Conservation (phyloP, 2,113 vertebrate genomes). For the Steatornis caripensis region DNA sequence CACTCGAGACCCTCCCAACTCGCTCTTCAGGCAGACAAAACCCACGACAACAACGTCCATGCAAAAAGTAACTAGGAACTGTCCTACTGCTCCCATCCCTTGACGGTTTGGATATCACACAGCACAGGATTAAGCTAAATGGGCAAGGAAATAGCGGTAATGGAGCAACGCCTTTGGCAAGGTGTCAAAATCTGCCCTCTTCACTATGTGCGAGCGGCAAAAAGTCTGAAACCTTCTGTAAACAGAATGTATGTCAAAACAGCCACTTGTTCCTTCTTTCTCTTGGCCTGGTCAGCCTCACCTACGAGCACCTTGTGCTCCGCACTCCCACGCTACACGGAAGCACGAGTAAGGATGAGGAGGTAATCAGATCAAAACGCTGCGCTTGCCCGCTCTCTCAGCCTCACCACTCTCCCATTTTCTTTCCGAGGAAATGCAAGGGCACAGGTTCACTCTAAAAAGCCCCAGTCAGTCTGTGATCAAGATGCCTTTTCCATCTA, state of each 20-base stretch:
- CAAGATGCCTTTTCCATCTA: background rate
- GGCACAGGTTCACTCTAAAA: background rate
- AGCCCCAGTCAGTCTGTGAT: background rate
- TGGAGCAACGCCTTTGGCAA: background rate
- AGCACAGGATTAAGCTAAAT: background rate
- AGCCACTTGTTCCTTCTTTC: background rate
- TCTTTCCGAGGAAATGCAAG: background rate
- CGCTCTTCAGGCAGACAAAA: background rate
- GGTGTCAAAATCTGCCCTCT: background rate
- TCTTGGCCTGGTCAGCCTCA: background rate
- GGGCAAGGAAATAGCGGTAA: background rate
- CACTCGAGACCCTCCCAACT: background rate
- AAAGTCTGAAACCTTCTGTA: background rate
- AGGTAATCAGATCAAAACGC: fast-evolving
- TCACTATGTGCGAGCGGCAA: fast-evolving
- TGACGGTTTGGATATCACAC: background rate
- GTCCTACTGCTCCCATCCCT: background rate
- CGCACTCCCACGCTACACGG: background rate
- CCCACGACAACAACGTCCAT: fast-evolving
- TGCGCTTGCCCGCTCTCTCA: background rate
- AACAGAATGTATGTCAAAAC: background rate
- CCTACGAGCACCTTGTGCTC: fast-evolving
- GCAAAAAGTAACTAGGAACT: background rate
- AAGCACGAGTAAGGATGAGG: background rate
- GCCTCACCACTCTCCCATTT: fast-evolving